Base-by-base conservation (phyloP, 2,888 invertebrate species). In the Lissonota sp. region DNA sequence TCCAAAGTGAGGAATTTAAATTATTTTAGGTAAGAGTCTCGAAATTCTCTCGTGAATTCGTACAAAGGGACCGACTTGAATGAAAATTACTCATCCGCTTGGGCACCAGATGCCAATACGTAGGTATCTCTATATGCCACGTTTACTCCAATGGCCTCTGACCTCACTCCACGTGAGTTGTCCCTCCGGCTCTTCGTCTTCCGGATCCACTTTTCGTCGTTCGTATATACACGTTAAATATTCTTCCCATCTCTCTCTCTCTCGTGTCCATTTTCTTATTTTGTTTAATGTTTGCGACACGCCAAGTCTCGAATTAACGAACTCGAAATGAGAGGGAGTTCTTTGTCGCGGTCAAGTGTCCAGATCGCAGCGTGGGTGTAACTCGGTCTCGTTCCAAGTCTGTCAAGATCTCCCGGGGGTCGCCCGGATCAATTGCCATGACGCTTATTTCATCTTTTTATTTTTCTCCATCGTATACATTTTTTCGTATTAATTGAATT, bases 401-500 rank as follows among this genome's bases (percentile, higher is more conserved):
- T 89, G 84, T 83, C 85, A 81, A 84, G 83, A 86, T 84, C 58
- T 84, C 83, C 71, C 80, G 84, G 86, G 84, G 89, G 91, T 90
- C 88, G 89, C 89, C 84, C 89, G 85, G 88, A 84, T 87, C 91
- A 91, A 91, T 91, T 91, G 87, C 85, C 70, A 40, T 58, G 12
- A 42, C 53, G 12, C 44, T 57, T 40, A n/a, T 49, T 58, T 42
- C 44, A 60, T 58, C 8, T 55, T 51, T 77, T 60, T 67, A 51
- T 66, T 66, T 66, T 71, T 55, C 44, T 70, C 26, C 26, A 26
- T 26, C 26, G 26, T 26, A 26, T 16, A 8, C 4, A 12, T 58
- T 51, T 44, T 80, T 46, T 72, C 6, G 49, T 39, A 58, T 7
- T 42, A 12, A 55, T 26, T 16, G 6, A 14, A 44, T 8, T 8